Percentiles rank a stretch among this genome's conserved stretches.
These are phyloP conservation scores for Chalcosyrphus nemorum DNA, from an alignment of 2,888 invertebrate genomes.

Conservation along the genomic window DNA sequence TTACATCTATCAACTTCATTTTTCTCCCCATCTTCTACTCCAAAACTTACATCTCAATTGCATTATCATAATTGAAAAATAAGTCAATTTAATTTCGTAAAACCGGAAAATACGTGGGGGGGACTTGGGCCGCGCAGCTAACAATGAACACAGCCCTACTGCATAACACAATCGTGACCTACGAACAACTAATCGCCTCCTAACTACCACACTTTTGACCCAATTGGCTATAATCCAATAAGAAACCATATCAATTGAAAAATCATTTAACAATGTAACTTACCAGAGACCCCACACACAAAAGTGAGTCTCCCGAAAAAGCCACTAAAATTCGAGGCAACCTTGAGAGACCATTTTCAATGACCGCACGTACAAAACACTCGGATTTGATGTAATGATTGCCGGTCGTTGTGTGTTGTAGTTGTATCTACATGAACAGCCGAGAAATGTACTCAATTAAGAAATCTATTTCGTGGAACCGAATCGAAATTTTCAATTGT, in stretches of 20 bases:
- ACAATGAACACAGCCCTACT: neutral
- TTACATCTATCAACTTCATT: too few species aligned
- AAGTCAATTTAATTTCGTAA: neutral
- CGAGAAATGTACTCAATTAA: slow-evolving; percentile 32
- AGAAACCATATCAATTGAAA: slow-evolving; percentile 32
- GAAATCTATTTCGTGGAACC: slow-evolving; percentile 8
- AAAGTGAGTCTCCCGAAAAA: neutral
- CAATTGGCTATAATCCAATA: slow-evolving; percentile 58
- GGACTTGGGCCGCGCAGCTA: neutral
- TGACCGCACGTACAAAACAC: slow-evolving; percentile 46
- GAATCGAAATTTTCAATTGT: slow-evolving; percentile 19
- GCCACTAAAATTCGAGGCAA: neutral
- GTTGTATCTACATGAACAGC: neutral
- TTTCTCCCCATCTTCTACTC: neutral
- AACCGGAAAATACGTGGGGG: neutral
- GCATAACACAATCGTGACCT: slow-evolving; percentile 33
- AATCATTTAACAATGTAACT: slow-evolving; percentile 28
- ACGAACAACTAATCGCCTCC: slow-evolving; percentile 27
- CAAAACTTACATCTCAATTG: neutral
- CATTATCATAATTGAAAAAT: neutral
- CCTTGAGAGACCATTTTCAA: slow-evolving; percentile 52
- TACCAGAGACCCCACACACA: neutral
- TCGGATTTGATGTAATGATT: slow-evolving; percentile 29
- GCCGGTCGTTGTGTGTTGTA: slow-evolving; percentile 6
- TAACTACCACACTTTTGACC: slow-evolving; percentile 51